Evolutionary conservation across 2,888 invertebrate genomes (phyloP), one percentile per base, ranked within the genome.

Genomic region (Melanchra persicariae): DNA sequence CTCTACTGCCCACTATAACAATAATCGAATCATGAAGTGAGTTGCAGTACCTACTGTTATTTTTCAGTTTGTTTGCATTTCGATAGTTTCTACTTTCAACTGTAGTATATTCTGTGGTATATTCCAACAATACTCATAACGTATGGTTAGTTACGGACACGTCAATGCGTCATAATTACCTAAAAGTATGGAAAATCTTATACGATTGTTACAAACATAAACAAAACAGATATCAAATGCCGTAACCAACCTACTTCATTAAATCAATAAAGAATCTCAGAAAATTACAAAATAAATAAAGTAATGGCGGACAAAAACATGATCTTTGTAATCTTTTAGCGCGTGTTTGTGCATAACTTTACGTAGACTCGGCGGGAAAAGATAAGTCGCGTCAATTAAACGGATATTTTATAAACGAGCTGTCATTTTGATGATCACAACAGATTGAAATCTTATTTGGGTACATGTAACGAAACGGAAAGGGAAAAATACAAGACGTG

Each of bases 261-360:
- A 43, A 37, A 75, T 59, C 26, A 59, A 47, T 40, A 59, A 22
- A 54, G 30, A 60, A 69, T 43, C 43, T 45, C 43, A 30, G 37
- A 22, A 43, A 54, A 62, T 47, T 9, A 24, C 19, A 49, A 61
- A 58, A 47, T 40, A 77, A 70, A 78, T 62, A 68, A 55, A 52
- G 45, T 43, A 62, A 68, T 54, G 40, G 57, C 37, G 45, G 22
- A 45, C 49, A n/a, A 51, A 47, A 68, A 62, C 15, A 73, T 61
- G 51, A 69, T 60, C 43, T 60, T 70, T 61, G 22, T 66, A 62
- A 68, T 67, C 49, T 65, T 55, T 55, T n/a, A 26, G 67, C 24
- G 65, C 75, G 71, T 81, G 83, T 68, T 82, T 59, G 40, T 62
- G 79, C 71, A 82, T 82, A 75, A 70, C 17, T 68, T 74, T 68